Percentiles rank a stretch among this genome's conserved stretches.
These are phyloP conservation scores for Halcyon leucocephala DNA, from an alignment of 2,797 vertebrate species.

Conservation along the genomic window DNA sequence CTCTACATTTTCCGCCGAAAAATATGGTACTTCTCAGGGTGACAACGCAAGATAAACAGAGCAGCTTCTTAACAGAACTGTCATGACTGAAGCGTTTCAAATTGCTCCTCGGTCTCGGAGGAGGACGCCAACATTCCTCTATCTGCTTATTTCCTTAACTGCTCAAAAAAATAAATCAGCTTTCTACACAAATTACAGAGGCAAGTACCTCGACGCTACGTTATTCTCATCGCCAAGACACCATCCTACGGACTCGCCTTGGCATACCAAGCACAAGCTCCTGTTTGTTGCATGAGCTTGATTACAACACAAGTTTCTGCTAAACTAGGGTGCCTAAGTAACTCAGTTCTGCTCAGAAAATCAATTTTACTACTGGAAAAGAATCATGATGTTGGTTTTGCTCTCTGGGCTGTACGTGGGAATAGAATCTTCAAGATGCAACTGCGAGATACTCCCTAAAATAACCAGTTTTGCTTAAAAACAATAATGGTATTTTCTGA, in stretches of 20 bases:
- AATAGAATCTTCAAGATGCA: neutral
- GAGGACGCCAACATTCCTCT: neutral
- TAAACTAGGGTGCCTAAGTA: neutral
- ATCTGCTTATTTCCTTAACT: neutral
- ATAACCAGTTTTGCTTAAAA: neutral
- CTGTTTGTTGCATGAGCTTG: neutral
- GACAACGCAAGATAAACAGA: constrained; percentile 5
- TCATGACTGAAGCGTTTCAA: neutral
- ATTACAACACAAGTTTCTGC: neutral
- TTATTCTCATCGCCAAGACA: neutral
- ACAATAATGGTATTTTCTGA: neutral
- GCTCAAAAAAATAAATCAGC: neutral
- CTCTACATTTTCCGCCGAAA: neutral
- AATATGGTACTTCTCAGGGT: neutral
- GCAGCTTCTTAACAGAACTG: neutral
- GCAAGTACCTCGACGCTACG: neutral
- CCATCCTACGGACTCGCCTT: neutral
- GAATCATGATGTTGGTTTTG: neutral
- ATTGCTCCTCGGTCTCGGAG: neutral
- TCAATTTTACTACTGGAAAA: neutral
- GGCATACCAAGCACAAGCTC: neutral
- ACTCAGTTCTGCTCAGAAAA: neutral
- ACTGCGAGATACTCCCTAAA: neutral
- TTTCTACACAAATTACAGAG: constrained; percentile 32
- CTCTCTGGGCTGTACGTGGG: neutral